Evolutionary conservation across 1,140 invertebrate species (phyloP).

Genomic region (Pinna nobilis): DNA sequence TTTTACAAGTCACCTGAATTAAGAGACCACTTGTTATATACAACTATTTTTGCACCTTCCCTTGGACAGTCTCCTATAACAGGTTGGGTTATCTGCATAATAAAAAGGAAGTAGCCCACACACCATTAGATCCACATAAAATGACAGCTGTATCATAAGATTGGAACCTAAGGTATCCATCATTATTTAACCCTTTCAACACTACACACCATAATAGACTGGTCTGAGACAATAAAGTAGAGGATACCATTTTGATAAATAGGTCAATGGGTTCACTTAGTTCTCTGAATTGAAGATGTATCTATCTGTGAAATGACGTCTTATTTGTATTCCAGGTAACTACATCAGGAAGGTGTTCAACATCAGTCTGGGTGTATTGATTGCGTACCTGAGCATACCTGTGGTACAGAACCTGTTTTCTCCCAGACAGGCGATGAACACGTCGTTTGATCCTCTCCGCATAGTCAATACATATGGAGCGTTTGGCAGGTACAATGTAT

Average conservation of each 20-base stretch:
- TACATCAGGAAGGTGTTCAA: conserved; percentile 67
- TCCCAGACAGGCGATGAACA: conserved; percentile 75
- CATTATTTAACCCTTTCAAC: too few species aligned
- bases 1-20: too few species aligned
- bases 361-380: conserved; percentile 62
- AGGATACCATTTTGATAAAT: too few species aligned
- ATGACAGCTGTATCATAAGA: not conserved
- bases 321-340: conserved; percentile 48
- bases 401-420: conserved; percentile 75
- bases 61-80: too few species aligned
- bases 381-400: conserved; percentile 75
- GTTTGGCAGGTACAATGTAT: conserved; percentile 73
- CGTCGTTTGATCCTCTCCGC: conserved; percentile 75
- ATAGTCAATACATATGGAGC: conserved; percentile 77
- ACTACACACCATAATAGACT: too few species aligned
- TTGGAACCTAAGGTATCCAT: too few species aligned
- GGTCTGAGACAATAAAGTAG: too few species aligned
- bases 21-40: too few species aligned
- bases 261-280: too few species aligned
- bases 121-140: not conserved
- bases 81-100: too few species aligned
- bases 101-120: too few species aligned
- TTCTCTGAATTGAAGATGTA: not conserved
- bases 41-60: too few species aligned
- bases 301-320: not conserved